Conservation (phyloP, 2,113 vertebrate genomes). For the Stegostoma tigrinum region DNA sequence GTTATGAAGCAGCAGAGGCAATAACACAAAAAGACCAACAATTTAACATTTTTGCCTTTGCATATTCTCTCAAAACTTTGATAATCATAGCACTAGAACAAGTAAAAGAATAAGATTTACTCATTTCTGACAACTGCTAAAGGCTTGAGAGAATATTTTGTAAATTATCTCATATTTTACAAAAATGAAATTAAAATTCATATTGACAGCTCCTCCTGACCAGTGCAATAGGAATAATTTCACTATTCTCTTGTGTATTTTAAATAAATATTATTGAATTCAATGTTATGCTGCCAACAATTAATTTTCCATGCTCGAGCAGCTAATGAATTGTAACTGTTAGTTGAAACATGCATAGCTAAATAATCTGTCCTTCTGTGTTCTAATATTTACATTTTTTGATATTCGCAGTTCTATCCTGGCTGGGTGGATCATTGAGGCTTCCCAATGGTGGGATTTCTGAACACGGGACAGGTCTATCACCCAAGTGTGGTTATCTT, state of each 20-base stretch:
- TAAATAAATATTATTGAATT: neutral
- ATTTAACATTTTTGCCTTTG: neutral
- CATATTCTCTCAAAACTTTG: neutral
- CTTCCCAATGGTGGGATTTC: neutral
- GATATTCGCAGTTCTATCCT: neutral
- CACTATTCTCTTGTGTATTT: neutral
- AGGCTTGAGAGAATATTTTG: neutral
- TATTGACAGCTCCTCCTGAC: neutral
- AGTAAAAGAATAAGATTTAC: neutral
- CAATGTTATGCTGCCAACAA: neutral
- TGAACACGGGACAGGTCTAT: neutral
- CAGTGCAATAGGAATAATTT: neutral
- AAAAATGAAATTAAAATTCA: neutral
- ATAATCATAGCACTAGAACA: neutral
- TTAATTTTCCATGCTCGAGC: neutral
- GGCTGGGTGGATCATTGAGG: neutral
- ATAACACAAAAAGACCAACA: neutral
- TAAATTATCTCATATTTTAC: neutral
- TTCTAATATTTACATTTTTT: neutral
- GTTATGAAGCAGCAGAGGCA: neutral
- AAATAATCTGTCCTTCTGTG: too few relatives aligned
- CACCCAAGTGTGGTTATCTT: conserved; percentile 42
- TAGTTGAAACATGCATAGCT: neutral
- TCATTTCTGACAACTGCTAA: neutral
- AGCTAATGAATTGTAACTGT: neutral